phyloP scores from a whole-genome alignment of 2,113 vertebrate species.

The Macquaria australasica region DNA sequence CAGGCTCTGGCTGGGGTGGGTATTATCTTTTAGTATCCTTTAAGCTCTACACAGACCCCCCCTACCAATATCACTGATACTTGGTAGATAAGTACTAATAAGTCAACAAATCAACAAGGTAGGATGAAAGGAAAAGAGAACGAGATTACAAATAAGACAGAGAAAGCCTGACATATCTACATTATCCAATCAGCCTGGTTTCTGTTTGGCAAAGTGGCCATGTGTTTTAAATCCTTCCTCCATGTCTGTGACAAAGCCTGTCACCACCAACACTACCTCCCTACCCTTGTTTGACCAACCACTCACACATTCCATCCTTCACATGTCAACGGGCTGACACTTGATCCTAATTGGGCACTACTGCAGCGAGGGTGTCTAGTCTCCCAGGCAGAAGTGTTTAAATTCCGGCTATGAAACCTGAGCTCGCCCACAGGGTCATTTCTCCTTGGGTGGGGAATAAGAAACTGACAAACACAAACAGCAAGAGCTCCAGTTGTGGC shows the following conservation, averaged over 20 bases:
- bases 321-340: slow-evolving; percentile 81
- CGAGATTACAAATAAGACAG: background rate
- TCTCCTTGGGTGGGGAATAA: slow-evolving; percentile 72
- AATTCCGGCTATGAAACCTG: slow-evolving; percentile 74
- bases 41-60: too few relatives aligned
- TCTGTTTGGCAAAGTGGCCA: slow-evolving; percentile 60
- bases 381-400: slow-evolving; percentile 65
- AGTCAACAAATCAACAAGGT: slow-evolving; percentile 6
- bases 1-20: too few relatives aligned
- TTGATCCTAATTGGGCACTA: slow-evolving; percentile 81
- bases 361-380: slow-evolving; percentile 55
- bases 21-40: too few relatives aligned
- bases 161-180: background rate
- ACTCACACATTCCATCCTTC: slow-evolving; percentile 78
- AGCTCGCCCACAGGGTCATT: slow-evolving; percentile 56
- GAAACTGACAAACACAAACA: slow-evolving; percentile 74
- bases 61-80: too few relatives aligned
- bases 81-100: too few relatives aligned
- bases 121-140: background rate
- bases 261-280: slow-evolving; percentile 71
- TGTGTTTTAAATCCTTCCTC: slow-evolving; percentile 75
- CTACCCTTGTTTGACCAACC: slow-evolving; percentile 62
- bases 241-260: slow-evolving; percentile 63
- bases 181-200: slow-evolving; percentile 31
- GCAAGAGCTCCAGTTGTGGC: slow-evolving; percentile 59